These are phyloP conservation scores for Drosophila lowei DNA, from an alignment of 1,140 invertebrate species.

Conservation along the genomic window DNA sequence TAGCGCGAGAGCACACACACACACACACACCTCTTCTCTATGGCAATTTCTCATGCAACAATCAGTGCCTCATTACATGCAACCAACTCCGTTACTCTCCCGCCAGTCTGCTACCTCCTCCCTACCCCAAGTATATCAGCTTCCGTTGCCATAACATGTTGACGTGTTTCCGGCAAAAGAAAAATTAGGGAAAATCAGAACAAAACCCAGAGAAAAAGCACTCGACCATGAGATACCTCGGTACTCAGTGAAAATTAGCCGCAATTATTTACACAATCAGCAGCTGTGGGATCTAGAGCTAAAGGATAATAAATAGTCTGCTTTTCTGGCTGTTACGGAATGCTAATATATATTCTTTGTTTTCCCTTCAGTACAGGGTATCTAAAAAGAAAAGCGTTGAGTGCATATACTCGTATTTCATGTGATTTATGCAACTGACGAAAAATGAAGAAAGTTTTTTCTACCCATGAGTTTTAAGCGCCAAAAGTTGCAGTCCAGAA, in stretches of 20 bases:
- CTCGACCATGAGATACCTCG: no score
- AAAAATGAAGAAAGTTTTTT: slow-evolving; percentile 12
- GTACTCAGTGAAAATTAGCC: no score
- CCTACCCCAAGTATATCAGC: slow-evolving; percentile 52
- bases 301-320: no score
- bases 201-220: slow-evolving; percentile 14
- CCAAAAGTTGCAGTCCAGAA: not conserved
- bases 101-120: not conserved
- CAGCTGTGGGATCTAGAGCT: no score
- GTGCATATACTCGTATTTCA: slow-evolving; percentile 43
- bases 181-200: slow-evolving; percentile 40
- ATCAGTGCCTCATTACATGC: slow-evolving; percentile 80
- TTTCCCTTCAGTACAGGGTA: no score
- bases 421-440: slow-evolving; percentile 38
- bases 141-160: slow-evolving; percentile 76
- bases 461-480: no score
- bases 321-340: no score
- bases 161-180: slow-evolving; percentile 70
- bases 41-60: slow-evolving; percentile 73
- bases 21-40: slow-evolving; percentile 3
- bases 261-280: no score
- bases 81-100: slow-evolving; percentile 23
- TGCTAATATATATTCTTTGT: no score
- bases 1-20: no score
- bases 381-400: slow-evolving; percentile 3